A percentile compares a stretch with the other conserved stretches of the same genome.
phyloP scores from a whole-genome alignment of 2,888 invertebrate genomes.

The Octodonta nipae region DNA sequence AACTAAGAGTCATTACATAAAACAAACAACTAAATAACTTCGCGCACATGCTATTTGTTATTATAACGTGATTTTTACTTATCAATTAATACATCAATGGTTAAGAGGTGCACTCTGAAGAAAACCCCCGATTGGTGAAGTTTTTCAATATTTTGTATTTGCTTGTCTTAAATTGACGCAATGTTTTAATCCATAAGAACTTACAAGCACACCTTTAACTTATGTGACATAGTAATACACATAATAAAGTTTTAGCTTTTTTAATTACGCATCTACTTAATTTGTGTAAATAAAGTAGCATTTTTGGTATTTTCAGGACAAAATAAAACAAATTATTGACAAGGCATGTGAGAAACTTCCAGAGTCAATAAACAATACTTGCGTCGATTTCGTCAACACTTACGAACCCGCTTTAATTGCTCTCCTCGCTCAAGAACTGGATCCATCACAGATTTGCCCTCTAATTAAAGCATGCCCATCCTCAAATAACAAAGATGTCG shows the following conservation, averaged over 20 bases:
- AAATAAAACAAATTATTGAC: constrained; percentile 53
- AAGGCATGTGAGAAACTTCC: constrained; percentile 59
- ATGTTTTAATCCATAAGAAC: no score
- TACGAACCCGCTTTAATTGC: constrained; percentile 72
- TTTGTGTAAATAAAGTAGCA: neutral
- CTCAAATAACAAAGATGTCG: constrained; percentile 38
- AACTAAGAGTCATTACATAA: no score
- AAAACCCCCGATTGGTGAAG: neutral
- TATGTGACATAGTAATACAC: no score
- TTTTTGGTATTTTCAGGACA: constrained; percentile 39
- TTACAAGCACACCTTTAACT: no score
- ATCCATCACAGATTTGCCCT: constrained; percentile 65
- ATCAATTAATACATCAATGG: no score
- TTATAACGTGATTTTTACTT: no score
- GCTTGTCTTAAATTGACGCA: neutral
- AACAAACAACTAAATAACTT: no score
- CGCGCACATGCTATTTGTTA: no score
- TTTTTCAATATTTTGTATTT: neutral
- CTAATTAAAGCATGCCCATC: constrained; percentile 54
- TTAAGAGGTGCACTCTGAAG: no score
- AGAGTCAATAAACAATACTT: constrained; percentile 45
- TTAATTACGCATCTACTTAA: no score
- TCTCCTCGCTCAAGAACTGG: constrained; percentile 63
- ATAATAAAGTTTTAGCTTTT: no score
- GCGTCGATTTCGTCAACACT: constrained; percentile 59